Conservation (phyloP, 2,113 vertebrate species). For the Mirounga angustirostris region DNA sequence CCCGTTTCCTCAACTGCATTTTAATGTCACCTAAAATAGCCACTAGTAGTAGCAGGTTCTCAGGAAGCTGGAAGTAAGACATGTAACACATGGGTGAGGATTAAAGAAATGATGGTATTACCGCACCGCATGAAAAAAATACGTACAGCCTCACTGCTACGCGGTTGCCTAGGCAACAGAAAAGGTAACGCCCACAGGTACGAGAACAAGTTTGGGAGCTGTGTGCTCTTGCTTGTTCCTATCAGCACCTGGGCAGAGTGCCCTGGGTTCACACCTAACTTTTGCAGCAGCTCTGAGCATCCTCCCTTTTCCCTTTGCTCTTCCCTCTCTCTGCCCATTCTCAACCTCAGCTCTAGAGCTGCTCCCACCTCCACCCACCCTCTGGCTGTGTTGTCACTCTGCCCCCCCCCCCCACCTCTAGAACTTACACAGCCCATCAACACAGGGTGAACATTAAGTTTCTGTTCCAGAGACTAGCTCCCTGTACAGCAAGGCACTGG, state of each 20-base stretch:
- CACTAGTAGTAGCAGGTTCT: not conserved
- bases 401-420: not conserved
- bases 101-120: not conserved
- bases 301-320: not conserved
- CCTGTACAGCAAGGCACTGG: not conserved
- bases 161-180: not conserved
- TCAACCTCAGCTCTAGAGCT: too few relatives aligned
- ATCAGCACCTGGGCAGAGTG: not conserved
- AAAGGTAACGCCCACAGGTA: not conserved
- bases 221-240: not conserved
- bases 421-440: not conserved
- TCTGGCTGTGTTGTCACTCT: not conserved
- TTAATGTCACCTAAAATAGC: not conserved
- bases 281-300: not conserved
- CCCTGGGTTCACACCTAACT: not conserved
- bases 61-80: not conserved
- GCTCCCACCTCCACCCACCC: too few relatives aligned
- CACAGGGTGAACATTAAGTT: not conserved
- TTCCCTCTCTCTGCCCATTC: not conserved
- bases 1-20: not conserved
- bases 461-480: not conserved
- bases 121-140: not conserved
- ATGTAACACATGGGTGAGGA: not conserved
- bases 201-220: rapidly evolving
- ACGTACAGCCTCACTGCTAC: not conserved